These are phyloP conservation scores for Thereva unica DNA, from an alignment of 2,888 invertebrate species.

Conservation along the genomic window DNA sequence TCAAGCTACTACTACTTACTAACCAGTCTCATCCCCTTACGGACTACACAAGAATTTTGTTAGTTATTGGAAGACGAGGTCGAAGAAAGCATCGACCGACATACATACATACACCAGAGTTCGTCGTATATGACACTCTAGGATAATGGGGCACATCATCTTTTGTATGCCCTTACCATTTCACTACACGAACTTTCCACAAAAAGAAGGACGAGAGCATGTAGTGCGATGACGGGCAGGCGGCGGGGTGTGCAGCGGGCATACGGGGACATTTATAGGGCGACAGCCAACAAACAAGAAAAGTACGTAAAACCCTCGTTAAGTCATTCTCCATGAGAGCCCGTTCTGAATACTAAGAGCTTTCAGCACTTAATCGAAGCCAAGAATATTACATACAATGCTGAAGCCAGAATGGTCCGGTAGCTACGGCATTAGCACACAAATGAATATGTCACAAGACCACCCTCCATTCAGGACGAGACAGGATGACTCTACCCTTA, in stretches of 20 bases:
- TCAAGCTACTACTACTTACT: no score
- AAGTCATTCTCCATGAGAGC: constrained; percentile 21
- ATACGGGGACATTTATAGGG: not conserved
- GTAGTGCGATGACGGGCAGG: no score
- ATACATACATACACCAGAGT: constrained; percentile 18
- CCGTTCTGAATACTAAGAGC: constrained; percentile 24
- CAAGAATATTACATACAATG: not conserved
- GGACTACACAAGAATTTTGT: not conserved
- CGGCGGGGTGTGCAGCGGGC: no score
- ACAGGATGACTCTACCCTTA: no score
- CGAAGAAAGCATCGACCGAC: constrained; percentile 20
- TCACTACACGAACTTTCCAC: constrained; percentile 1
- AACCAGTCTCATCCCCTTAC: no score
- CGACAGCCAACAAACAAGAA: constrained; percentile 16
- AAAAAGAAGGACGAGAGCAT: not conserved
- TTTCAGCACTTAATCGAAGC: constrained; percentile 23
- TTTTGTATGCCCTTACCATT: constrained; percentile 24
- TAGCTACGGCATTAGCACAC: constrained; percentile 20
- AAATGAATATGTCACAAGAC: constrained; percentile 18
- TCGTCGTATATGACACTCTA: not conserved
- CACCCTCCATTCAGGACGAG: not conserved
- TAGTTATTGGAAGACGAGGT: constrained; percentile 17
- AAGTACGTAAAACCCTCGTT: constrained; percentile 27
- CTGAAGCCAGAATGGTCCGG: constrained; percentile 1
- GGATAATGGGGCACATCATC: constrained; percentile 26